Base-by-base conservation (phyloP, 2,113 vertebrate genomes). In the Zeus faber region DNA sequence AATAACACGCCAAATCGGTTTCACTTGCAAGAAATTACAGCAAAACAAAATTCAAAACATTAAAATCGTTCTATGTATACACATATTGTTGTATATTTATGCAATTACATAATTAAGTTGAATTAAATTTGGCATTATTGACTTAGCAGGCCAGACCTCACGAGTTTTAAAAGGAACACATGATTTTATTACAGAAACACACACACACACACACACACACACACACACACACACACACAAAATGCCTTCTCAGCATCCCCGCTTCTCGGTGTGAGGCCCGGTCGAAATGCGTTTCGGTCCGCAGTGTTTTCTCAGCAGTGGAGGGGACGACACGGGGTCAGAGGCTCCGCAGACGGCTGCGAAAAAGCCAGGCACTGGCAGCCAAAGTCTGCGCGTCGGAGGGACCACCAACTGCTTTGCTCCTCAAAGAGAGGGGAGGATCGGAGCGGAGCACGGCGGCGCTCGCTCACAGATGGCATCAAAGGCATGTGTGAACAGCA, bases 351-450 rank as follows among this genome's bases (percentile, higher is more conserved):
- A 58, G 57, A 65, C 45, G 67, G 64, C 60, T 18, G 44, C 24
- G 46, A 51, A 57, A 11, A n/a, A 48, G 53, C 29, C 64, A 56
- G 61, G 61, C 57, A 33, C 61, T 66, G 82, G 54, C 70, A 65
- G 54, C 2, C 26, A 72, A 62, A 74, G 58, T 58, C 31, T 33
- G 31, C 31, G n/a, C n/a, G n/a, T n/a, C 60, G 65, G 49, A 26
- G 62, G 17, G 65, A 76, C 68, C 75, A 72, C 75, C 79, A 52
- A 72, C 64, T 61, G 70, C 63, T 64, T 57, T 24, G 0, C 18
- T 64, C 54, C 54, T 68, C 60, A 54, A 49, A 61, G 69, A 72
- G 62, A 70, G 59, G 5, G 40, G n/a, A n/a, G n/a, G n/a, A n/a
- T n/a, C n/a, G n/a, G n/a, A n/a, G n/a, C 22, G 40, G 61, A 62